Base-by-base conservation (phyloP, 1,140 invertebrate genomes). In the Cotesia typhae region DNA sequence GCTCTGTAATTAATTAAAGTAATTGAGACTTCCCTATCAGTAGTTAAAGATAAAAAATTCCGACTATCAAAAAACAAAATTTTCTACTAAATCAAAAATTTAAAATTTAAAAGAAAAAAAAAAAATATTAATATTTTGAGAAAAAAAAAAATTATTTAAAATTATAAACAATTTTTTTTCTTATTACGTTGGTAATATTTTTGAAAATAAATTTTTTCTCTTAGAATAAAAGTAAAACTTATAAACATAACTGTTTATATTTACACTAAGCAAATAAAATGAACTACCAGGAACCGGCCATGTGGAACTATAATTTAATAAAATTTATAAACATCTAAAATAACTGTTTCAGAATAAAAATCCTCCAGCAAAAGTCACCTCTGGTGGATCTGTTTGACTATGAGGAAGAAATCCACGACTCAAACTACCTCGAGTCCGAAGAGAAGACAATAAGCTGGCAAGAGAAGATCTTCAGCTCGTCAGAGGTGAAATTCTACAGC, bases 381-480 rank as follows among this genome's bases (percentile, higher is more conserved):
- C 74, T 88, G 7, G 82, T 83, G 5, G 85, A 87, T 35, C 74
- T 88, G 7, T 82, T 86, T 47, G 81, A 83, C 9, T 81, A 80
- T n/a, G 84, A 84, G 6, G 79, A 70, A 2, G 84, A 85, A 59
- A 82, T 79, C 4, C 78, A 78, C 53, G 85, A 87, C 55, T 64
- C 80, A 0, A 86, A 85, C 74, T 86, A 80, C 71, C 72, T 85
- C 7, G 78, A 86, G 47, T 53, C 66, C 7, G 87, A 88, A 67
- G 82, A 85, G 4, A 71, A 74, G 70, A 82, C 74, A 52, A 84
- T 88, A 66, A 61, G 61, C 4, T 88, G 87, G 87, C 87, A 87
- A 65, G 83, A 88, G 60, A 88, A 88, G 71, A 78, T 85, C 0
- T 82, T 88, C 14, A 81, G 86, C 7, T 82, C 81, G 0, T 77